Conservation (phyloP, 2,797 vertebrate genomes). For the Pangasius sanitwongsei region DNA sequence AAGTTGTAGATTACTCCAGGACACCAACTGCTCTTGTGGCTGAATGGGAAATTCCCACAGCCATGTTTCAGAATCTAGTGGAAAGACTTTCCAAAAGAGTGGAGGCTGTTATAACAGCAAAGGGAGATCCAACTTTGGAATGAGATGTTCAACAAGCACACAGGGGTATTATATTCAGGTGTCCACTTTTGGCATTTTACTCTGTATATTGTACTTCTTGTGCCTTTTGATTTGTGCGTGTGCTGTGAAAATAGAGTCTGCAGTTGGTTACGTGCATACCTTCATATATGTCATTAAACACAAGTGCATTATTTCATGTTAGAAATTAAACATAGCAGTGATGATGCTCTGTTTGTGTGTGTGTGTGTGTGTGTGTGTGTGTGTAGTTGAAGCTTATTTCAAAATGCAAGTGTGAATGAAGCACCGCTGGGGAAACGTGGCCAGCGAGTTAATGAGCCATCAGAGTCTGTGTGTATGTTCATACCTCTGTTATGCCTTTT, state of each 20-base stretch:
- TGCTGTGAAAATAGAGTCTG: neutral
- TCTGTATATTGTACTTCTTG: neutral
- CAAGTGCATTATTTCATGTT: neutral
- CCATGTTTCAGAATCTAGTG: neutral
- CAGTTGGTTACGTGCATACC: neutral
- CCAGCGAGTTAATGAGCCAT: conserved; percentile 57
- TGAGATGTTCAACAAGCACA: neutral
- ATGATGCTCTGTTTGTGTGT: neutral
- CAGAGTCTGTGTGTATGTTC: conserved; percentile 20
- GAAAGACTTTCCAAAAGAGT: too few relatives aligned
- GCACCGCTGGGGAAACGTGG: conserved; percentile 65
- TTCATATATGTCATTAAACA: neutral
- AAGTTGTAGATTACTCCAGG: neutral
- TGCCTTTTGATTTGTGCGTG: neutral
- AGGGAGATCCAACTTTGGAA: neutral
- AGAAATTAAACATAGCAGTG: neutral
- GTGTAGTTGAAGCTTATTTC: neutral
- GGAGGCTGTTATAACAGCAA: neutral
- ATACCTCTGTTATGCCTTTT: conserved; percentile 52
- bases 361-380: conserved; percentile 17
- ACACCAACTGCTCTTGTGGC: neutral
- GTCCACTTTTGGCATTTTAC: neutral
- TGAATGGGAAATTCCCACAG: neutral
- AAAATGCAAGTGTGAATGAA: conserved; percentile 58
- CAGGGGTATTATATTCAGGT: neutral